Evolutionary conservation across 1,140 invertebrate species (phyloP).

Genomic region (Neocloeon triangulifer): DNA sequence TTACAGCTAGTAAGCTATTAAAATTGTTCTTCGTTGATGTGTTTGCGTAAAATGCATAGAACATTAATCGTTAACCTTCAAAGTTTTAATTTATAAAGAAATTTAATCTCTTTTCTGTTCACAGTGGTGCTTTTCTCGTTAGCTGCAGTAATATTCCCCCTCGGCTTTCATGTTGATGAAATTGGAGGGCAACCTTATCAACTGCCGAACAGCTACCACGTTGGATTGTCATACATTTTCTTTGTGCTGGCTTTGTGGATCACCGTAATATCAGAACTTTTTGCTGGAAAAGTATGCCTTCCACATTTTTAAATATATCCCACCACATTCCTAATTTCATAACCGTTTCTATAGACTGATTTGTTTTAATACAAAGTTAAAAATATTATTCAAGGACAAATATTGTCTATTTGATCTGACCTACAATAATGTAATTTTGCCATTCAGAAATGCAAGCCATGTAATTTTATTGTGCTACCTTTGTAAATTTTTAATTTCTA

Average conservation of each 20-base stretch:
- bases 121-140: conserved; percentile 86
- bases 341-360: too few species aligned
- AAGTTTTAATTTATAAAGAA: background rate
- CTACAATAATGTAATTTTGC: too few species aligned
- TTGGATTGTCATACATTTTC: conserved; percentile 86
- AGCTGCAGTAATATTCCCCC: conserved; percentile 86
- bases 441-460: too few species aligned
- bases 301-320: conserved; percentile 60
- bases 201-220: conserved; percentile 66
- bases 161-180: conserved; percentile 86
- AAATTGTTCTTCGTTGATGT: background rate
- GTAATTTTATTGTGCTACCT: too few species aligned
- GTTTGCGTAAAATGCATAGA: background rate
- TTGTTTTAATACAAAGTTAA: too few species aligned
- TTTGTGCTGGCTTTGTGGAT: conserved; percentile 90
- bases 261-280: conserved; percentile 85
- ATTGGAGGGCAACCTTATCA: conserved; percentile 91
- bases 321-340: too few species aligned
- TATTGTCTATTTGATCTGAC: too few species aligned
- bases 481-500: too few species aligned
- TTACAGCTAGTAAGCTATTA: conserved; percentile 61
- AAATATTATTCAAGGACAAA: too few species aligned
- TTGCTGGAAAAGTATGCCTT: conserved; percentile 92
- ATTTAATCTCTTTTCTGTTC: conserved; percentile 18
- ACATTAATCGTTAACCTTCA: background rate